phyloP scores from a whole-genome alignment of 2,797 vertebrate genomes.

The Apogon hyalosoma region DNA sequence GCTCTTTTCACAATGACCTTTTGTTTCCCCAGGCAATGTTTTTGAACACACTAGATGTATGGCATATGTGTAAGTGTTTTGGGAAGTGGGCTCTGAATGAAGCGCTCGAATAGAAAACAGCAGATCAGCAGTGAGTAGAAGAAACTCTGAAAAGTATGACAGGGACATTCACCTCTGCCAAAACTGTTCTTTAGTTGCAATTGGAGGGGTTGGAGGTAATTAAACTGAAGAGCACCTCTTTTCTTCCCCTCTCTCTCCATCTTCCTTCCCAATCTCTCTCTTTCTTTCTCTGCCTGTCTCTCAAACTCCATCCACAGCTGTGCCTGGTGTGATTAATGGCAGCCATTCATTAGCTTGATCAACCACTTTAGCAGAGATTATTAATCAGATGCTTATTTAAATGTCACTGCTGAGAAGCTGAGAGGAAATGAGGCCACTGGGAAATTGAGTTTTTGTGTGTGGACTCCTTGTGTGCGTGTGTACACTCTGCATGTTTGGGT shows the following conservation, averaged over 20 bases:
- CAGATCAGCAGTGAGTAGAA: neutral
- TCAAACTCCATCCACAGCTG: constrained; percentile 53
- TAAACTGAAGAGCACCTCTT: constrained; percentile 11
- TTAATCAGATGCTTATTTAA: constrained; percentile 86
- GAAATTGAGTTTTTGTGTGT: constrained; percentile 66
- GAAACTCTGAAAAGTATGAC: constrained; percentile 19
- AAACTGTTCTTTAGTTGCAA: constrained; percentile 35
- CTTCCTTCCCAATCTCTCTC: constrained; percentile 5
- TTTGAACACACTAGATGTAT: constrained; percentile 21
- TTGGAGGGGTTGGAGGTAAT: constrained; percentile 48
- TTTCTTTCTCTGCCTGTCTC: constrained; percentile 37
- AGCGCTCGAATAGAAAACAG: constrained; percentile 21
- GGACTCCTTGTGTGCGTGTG: constrained; percentile 17
- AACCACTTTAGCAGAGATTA: constrained; percentile 82
- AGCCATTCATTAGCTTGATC: constrained; percentile 84
- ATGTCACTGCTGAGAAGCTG: constrained; percentile 69
- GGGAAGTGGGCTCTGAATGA: constrained; percentile 13
- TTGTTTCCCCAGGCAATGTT: constrained; percentile 44
- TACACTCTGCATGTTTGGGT: constrained; percentile 18
- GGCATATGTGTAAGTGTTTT: constrained; percentile 32
- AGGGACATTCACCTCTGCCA: constrained; percentile 36
- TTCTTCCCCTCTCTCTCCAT: constrained; percentile 3
- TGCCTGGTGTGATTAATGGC: constrained; percentile 78
- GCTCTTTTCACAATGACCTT: constrained; percentile 27
- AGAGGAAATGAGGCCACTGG: constrained; percentile 76